Evolutionary conservation across 1,140 invertebrate genomes (phyloP).

Genomic region (Sycophila sp.): DNA sequence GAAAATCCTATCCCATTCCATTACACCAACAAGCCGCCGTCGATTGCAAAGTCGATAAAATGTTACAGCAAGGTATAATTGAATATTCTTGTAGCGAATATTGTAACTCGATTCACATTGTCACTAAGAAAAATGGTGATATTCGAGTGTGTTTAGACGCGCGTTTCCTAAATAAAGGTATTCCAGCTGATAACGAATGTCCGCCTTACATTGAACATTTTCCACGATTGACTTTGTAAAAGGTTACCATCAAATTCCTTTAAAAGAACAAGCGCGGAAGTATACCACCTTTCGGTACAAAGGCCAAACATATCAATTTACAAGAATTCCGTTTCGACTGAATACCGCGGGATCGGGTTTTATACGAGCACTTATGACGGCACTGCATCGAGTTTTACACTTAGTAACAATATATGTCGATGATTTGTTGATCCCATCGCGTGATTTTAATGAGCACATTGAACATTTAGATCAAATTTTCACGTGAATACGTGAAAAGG

Average conservation of each 20-base stretch:
- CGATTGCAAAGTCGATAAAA: not conserved
- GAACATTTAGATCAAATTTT: not conserved
- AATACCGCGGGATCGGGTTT: constrained; percentile 54
- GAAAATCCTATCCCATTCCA: not conserved
- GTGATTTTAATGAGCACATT: not conserved
- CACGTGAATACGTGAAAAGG: not conserved
- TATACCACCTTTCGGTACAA: constrained; percentile 54
- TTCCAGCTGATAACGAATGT: constrained; percentile 28
- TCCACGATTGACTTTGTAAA: constrained; percentile 25
- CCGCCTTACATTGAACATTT: constrained; percentile 27
- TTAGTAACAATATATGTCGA: not conserved
- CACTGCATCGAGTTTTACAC: not conserved
- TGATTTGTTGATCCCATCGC: not conserved
- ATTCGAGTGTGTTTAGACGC: constrained; percentile 54
- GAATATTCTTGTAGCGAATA: not conserved
- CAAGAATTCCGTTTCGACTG: constrained; percentile 51
- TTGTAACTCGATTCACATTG: constrained; percentile 47
- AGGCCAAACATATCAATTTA: constrained; percentile 49
- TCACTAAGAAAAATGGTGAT: constrained; percentile 44
- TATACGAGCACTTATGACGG: constrained; percentile 29
- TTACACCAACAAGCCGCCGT: not conserved
- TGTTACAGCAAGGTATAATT: not conserved
- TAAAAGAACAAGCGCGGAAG: constrained; percentile 42
- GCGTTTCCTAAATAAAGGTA: constrained; percentile 14
- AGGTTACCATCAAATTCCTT: constrained; percentile 56